These are phyloP conservation scores for Engraulis encrasicolus DNA, from an alignment of 2,113 vertebrate genomes.

Conservation along the genomic window DNA sequence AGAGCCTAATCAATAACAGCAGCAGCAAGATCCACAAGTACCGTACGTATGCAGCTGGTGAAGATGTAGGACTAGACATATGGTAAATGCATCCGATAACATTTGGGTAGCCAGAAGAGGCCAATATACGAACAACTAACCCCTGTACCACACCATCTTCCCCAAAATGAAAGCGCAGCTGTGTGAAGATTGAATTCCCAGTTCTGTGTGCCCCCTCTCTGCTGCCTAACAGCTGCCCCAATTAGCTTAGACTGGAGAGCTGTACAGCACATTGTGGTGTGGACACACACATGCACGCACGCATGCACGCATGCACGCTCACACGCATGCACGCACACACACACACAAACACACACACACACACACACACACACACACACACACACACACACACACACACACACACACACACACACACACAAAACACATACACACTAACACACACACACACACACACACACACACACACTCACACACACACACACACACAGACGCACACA, in stretches of 20 bases:
- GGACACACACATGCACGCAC: constrained; percentile 25
- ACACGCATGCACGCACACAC: neutral
- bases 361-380: too few relatives aligned
- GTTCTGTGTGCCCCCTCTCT: neutral
- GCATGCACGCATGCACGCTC: neutral
- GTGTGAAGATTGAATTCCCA: neutral
- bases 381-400: too few relatives aligned
- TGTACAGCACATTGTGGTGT: constrained; percentile 21
- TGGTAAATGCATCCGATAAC: neutral
- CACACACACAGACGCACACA: neutral
- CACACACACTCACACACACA: neutral
- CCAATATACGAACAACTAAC: neutral
- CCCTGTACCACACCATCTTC: neutral
- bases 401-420: too few relatives aligned
- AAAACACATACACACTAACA: neutral
- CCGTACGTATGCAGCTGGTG: neutral
- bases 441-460: neutral
- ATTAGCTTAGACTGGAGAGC: constrained; percentile 29
- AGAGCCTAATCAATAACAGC: neutral
- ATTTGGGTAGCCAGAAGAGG: neutral
- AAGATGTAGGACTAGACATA: neutral
- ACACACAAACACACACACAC: neutral
- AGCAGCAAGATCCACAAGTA: too few relatives aligned
- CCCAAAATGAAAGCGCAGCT: neutral
- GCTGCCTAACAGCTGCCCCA: constrained; percentile 33